phyloP scores from a whole-genome alignment of 2,797 vertebrate species.

The Rhinophrynus dorsalis region DNA sequence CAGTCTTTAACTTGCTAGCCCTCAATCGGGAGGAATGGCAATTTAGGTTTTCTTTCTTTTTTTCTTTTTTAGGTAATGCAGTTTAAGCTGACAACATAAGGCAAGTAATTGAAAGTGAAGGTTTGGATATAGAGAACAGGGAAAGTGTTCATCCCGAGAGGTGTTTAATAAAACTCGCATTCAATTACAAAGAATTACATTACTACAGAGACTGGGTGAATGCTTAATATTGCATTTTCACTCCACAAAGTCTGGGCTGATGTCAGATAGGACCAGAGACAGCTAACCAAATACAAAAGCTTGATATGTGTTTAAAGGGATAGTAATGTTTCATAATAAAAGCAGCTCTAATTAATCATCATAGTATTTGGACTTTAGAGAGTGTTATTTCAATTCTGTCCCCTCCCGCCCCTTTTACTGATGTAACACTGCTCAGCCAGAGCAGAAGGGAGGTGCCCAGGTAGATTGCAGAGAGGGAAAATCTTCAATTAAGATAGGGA shows the following conservation, averaged over 20 bases:
- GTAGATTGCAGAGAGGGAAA: no score
- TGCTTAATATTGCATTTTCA: slow-evolving; percentile 49
- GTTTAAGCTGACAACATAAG: slow-evolving; percentile 51
- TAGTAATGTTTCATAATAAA: no score
- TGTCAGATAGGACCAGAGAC: slow-evolving; percentile 40
- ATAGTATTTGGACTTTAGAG: no score
- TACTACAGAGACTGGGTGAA: slow-evolving; percentile 47
- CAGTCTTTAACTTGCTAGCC: slow-evolving; percentile 13
- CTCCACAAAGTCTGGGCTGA: slow-evolving; percentile 37
- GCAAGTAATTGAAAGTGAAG: slow-evolving; percentile 50
- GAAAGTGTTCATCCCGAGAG: slow-evolving; percentile 50
- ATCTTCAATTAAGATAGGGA: no score
- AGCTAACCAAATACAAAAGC: slow-evolving; percentile 39
- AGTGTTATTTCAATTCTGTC: no score
- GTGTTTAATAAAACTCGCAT: slow-evolving; percentile 51
- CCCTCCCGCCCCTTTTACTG: no score
- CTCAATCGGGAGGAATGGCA: slow-evolving; percentile 31
- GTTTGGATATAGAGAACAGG: slow-evolving; percentile 49
- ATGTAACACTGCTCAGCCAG: no score
- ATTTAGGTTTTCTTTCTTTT: slow-evolving; percentile 43
- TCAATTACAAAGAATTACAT: slow-evolving; percentile 52
- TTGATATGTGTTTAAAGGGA: neutral
- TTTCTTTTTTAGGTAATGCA: slow-evolving; percentile 45
- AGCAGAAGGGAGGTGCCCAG: no score
- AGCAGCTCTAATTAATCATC: no score